Base-by-base conservation (phyloP, 2,888 invertebrate genomes). In the Microplitis deprimator region DNA sequence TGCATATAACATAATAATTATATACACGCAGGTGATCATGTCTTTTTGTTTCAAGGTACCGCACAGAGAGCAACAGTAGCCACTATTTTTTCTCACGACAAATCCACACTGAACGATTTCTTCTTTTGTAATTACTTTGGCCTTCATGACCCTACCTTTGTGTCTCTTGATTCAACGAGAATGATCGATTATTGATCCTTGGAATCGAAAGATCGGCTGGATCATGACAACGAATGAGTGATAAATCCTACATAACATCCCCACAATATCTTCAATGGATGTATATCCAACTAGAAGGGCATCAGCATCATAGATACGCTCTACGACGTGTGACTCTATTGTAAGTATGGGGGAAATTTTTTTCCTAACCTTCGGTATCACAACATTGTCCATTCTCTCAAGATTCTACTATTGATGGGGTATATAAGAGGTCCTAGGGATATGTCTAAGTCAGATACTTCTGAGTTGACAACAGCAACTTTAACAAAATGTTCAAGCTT, bases 401-500 rank as follows among this genome's bases (percentile, higher is more conserved):
- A 72, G 73, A 75, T 68, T 76, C 70, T 39, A 72, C 64, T 78
- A 68, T 78, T 65, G 72, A 79, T 79, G 70, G 80, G 82, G 83
- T 87, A 87, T 87, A 87, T 87, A 87, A 86, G 84, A 75, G 80
- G 75, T 74, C 76, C 76, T 75, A 73, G 65, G 79, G 71, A 77
- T 79, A 75, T 64, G 75, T 70, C 79, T 74, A 76, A 86, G 83
- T 85, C 86, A 86, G 81, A 83, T 83, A 85, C 83, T 82, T 80
- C 76, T 75, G 68, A 61, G 62, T 75, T 78, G 75, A 73, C 79
- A 73, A 61, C 82, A 62, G 79, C 77, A 79, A 81, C 83, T 72
- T 80, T 77, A 85, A 84, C 91, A 92, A 91, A 89, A 93, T 93
- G 93, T 92, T 91, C 91, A 92, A 92, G 86, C 90, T 92, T 91